Percentiles rank a stretch among this genome's conserved stretches.
Conservation (phyloP, 2,888 invertebrate genomes). For the Stratiomys singularior region DNA sequence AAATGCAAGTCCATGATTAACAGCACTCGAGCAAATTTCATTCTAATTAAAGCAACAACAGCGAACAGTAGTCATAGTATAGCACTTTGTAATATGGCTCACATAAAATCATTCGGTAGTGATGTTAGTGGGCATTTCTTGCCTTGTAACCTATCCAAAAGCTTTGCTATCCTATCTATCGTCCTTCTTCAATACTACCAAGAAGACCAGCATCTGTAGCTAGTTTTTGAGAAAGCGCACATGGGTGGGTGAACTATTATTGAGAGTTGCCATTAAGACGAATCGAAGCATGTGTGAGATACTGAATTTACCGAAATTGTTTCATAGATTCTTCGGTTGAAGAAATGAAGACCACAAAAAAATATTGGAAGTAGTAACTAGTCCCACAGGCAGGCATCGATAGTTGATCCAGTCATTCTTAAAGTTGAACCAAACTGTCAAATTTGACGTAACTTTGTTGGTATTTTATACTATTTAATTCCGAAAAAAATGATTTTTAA, state of each 20-base stretch:
- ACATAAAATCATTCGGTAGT: conserved; percentile 44
- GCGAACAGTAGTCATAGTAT: conserved; percentile 24
- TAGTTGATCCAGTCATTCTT: no score
- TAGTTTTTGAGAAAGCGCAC: conserved; percentile 13
- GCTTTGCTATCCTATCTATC: conserved; percentile 30
- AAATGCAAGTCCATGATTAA: conserved; percentile 53
- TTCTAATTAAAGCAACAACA: conserved; percentile 53
- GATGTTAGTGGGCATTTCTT: conserved; percentile 45
- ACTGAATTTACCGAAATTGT: no score
- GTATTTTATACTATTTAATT: no score
- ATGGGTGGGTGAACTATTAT: background rate
- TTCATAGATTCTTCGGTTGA: no score
- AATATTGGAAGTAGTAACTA: no score
- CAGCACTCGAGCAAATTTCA: conserved; percentile 52
- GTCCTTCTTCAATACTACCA: background rate
- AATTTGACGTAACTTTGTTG: no score
- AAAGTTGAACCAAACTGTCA: no score
- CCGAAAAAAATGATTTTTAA: no score
- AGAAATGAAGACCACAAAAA: no score
- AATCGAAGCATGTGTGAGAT: background rate
- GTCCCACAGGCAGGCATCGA: no score
- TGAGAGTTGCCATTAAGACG: background rate
- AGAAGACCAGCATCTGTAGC: conserved; percentile 26
- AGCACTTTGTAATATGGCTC: conserved; percentile 41
- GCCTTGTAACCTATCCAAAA: conserved; percentile 48